Percentiles rank a stretch among this genome's conserved stretches.
phyloP scores from a whole-genome alignment of 1,140 invertebrate genomes.

The Procambarus virginalis region DNA sequence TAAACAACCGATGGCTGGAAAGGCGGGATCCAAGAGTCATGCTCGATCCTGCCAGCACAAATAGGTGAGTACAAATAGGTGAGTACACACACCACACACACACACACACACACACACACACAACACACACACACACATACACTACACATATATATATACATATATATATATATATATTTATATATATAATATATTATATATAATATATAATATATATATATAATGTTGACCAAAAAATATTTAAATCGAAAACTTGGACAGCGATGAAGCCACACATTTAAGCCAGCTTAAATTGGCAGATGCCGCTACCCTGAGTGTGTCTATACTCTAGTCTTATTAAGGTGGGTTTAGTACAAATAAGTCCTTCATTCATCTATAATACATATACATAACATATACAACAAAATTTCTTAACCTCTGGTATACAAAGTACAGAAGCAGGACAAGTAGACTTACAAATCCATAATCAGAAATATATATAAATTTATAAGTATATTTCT shows the following conservation, averaged over 20 bases:
- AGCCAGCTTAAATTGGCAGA: constrained; percentile 27
- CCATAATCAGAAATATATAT: not conserved
- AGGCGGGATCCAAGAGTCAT: no score
- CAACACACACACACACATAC: not conserved
- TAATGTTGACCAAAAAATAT: constrained; percentile 19
- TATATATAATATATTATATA: no score
- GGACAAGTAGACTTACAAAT: not conserved
- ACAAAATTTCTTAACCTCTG: constrained; percentile 54
- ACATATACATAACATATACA: constrained; percentile 34
- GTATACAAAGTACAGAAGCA: constrained; percentile 46
- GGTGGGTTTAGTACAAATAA: constrained; percentile 66
- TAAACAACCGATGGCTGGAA: no score
- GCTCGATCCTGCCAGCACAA: no score
- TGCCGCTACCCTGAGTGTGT: constrained; percentile 20
- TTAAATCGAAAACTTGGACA: constrained; percentile 52
- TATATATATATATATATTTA: constrained; percentile 41
- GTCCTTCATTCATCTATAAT: constrained; percentile 57
- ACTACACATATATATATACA: constrained; percentile 39
- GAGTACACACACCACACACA: no score
- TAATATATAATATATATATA: constrained; percentile 26
- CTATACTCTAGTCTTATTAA: constrained; percentile 40
- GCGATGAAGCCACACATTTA: constrained; percentile 46
- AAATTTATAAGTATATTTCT: constrained; percentile 14
- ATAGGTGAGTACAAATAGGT: no score
- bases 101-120: no score